Evolutionary conservation across 2,888 invertebrate species (phyloP), one percentile per base, ranked within the genome.

Genomic region (Hirudinaria manillensis): DNA sequence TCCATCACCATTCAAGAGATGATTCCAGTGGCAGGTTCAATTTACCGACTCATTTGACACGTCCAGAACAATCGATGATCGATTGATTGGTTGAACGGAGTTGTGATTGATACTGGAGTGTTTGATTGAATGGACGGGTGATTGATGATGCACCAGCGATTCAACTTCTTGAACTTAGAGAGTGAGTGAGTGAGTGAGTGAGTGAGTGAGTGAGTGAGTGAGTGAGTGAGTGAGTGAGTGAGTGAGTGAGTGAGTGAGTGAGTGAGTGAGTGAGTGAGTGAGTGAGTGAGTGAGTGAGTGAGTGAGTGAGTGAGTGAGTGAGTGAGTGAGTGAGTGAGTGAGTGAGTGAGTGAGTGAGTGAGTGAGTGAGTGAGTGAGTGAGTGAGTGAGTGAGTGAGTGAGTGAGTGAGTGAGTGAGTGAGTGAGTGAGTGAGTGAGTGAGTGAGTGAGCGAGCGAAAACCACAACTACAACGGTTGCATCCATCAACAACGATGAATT

Each of bases 131-230:
- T 3, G 61, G 10, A 29, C 10, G 61, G 10, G 13, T 61, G 61
- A 61, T 24, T 61, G 61, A 61, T 24, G 24, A 29, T 6, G 55
- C 21, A 29, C 24, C 24, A 38, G 38, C 10, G 38, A 38, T 6
- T 10, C 4, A 38, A 38, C 38, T 38, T 38, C 38, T 38, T 38
- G 38, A 38, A 38, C 38, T 38, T 3, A 7, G 73, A 1, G 73
- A 65, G 61, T 75, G 75, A 75, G 75, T 71, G 68, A 75, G 75
- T 38, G 75, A 70, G 70, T 75, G 70, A 75, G 70, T 75, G 70
- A 75, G 70, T 70, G 75, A 75, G 70, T 75, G 75, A 75, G 70
- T 71, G 68, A 70, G 75, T 71, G 75, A 75, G 70, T 75, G 75
- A 75, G 53, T 70, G 75, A 75, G 70, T 72, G 61, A 61, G 27